Percentiles rank a stretch among this genome's conserved stretches.
Conservation (phyloP, 2,113 vertebrate genomes). For the Etheostoma cragini region DNA sequence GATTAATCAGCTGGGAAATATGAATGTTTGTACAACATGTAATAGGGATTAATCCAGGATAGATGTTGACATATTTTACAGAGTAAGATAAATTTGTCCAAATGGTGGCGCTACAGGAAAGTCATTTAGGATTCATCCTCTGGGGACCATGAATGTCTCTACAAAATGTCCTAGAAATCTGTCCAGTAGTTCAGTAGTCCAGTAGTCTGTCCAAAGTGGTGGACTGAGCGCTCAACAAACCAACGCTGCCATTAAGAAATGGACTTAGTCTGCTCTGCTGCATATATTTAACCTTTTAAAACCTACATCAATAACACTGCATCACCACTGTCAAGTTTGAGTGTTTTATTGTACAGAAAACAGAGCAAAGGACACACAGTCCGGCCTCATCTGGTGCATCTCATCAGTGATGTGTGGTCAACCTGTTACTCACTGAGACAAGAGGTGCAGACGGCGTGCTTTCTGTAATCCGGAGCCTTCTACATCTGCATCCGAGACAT, state of each 20-base stretch:
- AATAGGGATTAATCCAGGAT: neutral
- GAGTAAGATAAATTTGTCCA: neutral
- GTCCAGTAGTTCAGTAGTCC: neutral
- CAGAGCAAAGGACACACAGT: slow-evolving; percentile 20
- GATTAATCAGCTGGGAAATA: neutral
- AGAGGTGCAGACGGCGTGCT: neutral
- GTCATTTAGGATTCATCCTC: neutral
- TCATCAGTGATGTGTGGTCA: slow-evolving; percentile 43
- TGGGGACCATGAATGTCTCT: neutral
- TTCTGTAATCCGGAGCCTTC: slow-evolving; percentile 23
- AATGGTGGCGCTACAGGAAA: neutral
- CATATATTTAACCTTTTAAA: slow-evolving; percentile 19
- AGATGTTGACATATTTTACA: too few species aligned
- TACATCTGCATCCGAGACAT: slow-evolving; percentile 41
- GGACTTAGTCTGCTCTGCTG: neutral
- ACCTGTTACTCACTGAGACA: neutral
- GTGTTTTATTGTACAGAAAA: slow-evolving; percentile 36
- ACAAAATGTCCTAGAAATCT: neutral
- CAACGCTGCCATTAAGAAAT: neutral
- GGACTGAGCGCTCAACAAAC: neutral
- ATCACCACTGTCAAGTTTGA: slow-evolving; percentile 20
- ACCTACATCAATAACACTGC: slow-evolving; percentile 11
- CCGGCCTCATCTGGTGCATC: slow-evolving; percentile 1
- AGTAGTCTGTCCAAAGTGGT: too few species aligned
- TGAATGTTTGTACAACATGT: neutral